Base-by-base conservation (phyloP, 2,888 invertebrate species). In the Cetonia aurata region DNA sequence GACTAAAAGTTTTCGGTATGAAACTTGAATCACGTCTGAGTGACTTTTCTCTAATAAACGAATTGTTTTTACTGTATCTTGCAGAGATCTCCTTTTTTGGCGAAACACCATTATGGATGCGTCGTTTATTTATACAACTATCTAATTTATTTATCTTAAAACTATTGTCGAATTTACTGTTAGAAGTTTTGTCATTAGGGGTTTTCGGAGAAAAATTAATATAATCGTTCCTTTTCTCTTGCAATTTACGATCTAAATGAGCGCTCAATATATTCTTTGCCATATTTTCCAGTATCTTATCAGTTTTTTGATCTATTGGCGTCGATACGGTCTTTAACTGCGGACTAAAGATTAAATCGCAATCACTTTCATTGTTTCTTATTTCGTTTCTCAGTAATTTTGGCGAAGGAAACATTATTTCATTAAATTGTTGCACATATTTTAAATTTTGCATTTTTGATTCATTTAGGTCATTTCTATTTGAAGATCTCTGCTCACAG, bases 291-390 rank as follows among this genome's bases (percentile, higher is more conserved):
- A 68, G 13, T 10, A 57, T 55, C 17, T 48, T 55, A 31, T 55
- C 71, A 44, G 46, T 72, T 55, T 53, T 62, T 31, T 69, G 66
- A 17, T 76, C 75, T 9, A 81, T 79, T 0, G 82, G 81, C 0
- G 81, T 82, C n/a, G 80, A 80, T 9, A 80, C 77, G 0, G 77
- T 73, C 55, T 80, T 79, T 53, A 80, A 73, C 25, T 80, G 78
- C 0, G 80, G 77, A 0, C 77, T 77, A 69, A 81, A 82, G 73
- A 81, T 80, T 3, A 81, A 59, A 66, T 81, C 81, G 6, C 19
- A 52, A 76, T 78, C 46, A 72, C 73, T 71, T 73, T 79, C n/a
- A 73, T 71, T 41, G 77, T 76, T 42, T 73, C 76, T 46, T 9
- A 42, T 19, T 12, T 41, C 67, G 4, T 31, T 67, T 25, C 69